Conservation (phyloP, 1,140 invertebrate species). For the Diuraphis noxia region DNA sequence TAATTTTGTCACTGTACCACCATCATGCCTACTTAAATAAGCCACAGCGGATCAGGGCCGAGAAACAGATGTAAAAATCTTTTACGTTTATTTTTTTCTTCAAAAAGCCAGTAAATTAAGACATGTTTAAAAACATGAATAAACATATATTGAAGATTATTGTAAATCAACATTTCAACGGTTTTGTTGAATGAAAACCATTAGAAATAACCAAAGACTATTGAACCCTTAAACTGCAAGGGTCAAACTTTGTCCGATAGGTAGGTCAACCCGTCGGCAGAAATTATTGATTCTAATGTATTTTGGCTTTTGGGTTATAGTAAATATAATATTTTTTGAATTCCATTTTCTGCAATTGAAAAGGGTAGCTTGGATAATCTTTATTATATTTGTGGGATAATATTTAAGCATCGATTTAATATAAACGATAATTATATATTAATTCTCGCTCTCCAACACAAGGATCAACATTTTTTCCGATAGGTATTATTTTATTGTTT, state of each 20-base stretch:
- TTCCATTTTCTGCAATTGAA: neutral
- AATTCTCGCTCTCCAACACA: neutral
- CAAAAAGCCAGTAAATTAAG: neutral
- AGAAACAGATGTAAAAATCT: neutral
- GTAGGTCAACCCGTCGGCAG: neutral
- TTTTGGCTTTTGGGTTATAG: neutral
- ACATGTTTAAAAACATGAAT: neutral
- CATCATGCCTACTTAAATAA: neutral
- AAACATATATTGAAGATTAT: neutral
- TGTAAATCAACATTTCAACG: neutral
- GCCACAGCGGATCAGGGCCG: neutral
- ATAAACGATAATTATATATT: neutral
- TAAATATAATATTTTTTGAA: slow-evolving; percentile 8
- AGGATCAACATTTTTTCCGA: neutral
- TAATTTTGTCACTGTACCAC: neutral
- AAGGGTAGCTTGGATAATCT: neutral
- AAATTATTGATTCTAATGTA: slow-evolving; percentile 7
- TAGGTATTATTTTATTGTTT: neutral
- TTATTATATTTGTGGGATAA: neutral
- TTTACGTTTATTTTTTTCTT: neutral
- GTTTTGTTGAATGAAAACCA: neutral
- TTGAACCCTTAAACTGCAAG: neutral
- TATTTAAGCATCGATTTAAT: neutral
- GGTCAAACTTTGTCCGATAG: neutral
- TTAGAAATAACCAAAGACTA: neutral